Evolutionary conservation across 2,888 invertebrate genomes (phyloP), one percentile per base, ranked within the genome.

Genomic region (Lycophotia porphyrea): DNA sequence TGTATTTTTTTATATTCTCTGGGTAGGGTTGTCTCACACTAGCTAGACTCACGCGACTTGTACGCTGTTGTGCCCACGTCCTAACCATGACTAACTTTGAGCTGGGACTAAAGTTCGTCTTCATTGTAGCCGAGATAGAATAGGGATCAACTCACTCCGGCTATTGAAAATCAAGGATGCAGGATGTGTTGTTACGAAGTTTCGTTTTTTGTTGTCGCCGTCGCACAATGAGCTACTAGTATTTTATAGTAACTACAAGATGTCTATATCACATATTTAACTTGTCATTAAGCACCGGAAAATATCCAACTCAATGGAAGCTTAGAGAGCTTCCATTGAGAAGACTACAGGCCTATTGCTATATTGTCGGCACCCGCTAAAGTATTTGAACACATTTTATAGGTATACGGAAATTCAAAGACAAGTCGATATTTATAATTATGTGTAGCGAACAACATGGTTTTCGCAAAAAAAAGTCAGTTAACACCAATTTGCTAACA

Each of bases 91-190:
- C 55, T 66, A 82, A 80, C 61, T 80, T 65, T 34, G 72, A 49
- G 67, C 71, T 52, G 66, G 65, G 63, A 71, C 63, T 52, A 78
- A 82, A 80, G 42, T 84, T 74, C 47, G 27, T 76, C 71, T 70
- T 39, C 66, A 65, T 71, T 74, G 72, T 81, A 64, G 13, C 79
- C 63, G 67, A 36, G 68, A 75, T 83, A 77, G 65, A 82, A 81
- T 61, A 66, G 52, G 65, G 76, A 82, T 81, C 72, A 84, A 68
- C 70, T 74, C 44, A 42, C 58, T 44, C 8, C 27, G 31, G 27
- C 36, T 80, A 82, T 78, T 82, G 78, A 80, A 84, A 63, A 77
- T 71, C 67, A 73, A 39, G n/a, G 15, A 64, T 80, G 52, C 61
- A 49, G 61, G 58, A 65, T 55, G 49, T 60, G 63, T 69, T 65